phyloP scores from a whole-genome alignment of 2,797 vertebrate species.

The Poecilia gillii region DNA sequence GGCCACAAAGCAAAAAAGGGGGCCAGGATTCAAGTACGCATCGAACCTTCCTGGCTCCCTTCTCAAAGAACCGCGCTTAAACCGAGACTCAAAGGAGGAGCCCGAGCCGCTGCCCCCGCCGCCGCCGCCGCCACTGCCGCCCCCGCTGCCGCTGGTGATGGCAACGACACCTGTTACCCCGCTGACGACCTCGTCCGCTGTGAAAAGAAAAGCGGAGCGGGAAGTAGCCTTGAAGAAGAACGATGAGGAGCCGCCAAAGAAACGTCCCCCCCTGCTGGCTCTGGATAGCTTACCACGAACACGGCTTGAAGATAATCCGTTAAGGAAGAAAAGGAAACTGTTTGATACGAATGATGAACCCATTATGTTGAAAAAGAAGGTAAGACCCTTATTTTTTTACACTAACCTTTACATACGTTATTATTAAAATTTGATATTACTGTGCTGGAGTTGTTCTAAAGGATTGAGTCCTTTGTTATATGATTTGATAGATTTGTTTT shows the following conservation, averaged over 20 bases:
- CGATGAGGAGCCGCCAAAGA: conserved; percentile 87
- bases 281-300: conserved; percentile 84
- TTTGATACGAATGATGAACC: conserved; percentile 92
- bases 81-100: conserved; percentile 89
- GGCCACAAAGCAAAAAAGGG: conserved; percentile 99
- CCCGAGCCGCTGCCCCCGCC: conserved; percentile 70
- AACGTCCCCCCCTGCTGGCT: conserved; percentile 72
- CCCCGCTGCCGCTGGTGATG: conserved; percentile 49
- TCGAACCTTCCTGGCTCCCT: conserved; percentile 96
- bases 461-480: not conserved
- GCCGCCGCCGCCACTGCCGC: conserved; percentile 19
- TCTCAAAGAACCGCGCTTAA: conserved; percentile 90
- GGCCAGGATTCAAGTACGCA: conserved; percentile 97
- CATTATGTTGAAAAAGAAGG: conserved; percentile 86
- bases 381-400: conserved; percentile 45
- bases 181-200: conserved; percentile 62
- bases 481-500: not conserved
- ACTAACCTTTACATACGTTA: not conserved
- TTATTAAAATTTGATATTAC: not conserved
- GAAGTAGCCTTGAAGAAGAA: conserved; percentile 88
- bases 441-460: not conserved
- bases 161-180: conserved; percentile 73
- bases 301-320: conserved; percentile 82
- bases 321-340: conserved; percentile 91
- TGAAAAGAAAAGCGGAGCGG: conserved; percentile 81